These are phyloP conservation scores for Pocillopora grandis DNA, from an alignment of 92 coral and sea anemone species.

Conservation along the genomic window DNA sequence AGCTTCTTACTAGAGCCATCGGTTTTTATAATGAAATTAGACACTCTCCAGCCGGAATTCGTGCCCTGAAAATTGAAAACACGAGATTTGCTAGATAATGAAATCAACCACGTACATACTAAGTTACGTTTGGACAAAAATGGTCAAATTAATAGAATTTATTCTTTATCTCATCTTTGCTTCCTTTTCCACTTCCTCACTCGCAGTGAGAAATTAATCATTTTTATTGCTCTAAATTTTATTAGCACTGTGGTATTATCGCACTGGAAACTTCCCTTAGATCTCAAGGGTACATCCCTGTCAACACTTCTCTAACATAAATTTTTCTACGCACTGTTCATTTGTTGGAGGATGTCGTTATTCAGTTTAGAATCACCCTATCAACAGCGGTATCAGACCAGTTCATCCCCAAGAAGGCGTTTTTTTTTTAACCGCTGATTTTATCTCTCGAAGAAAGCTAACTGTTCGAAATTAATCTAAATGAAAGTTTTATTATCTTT, in stretches of 20 bases:
- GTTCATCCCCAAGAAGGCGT: slow-evolving; percentile 2
- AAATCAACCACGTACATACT: neutral
- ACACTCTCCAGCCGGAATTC: slow-evolving; percentile 27
- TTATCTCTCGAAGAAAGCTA: slow-evolving; percentile 6
- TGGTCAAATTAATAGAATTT: neutral
- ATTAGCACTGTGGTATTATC: neutral
- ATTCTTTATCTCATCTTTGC: slow-evolving; percentile 6
- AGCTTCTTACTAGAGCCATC: neutral
- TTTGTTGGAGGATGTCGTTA: no score
- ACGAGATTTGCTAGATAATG: neutral
- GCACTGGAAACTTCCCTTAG: no score
- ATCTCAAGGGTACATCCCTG: no score
- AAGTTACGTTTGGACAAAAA: neutral
- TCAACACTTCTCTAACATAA: neutral
- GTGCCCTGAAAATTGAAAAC: slow-evolving; percentile 10
- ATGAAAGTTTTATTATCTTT: slow-evolving; percentile 23
- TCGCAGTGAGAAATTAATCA: slow-evolving; percentile 4
- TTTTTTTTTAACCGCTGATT: slow-evolving; percentile 6
- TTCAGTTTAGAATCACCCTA: neutral
- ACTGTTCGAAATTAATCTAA: slow-evolving; percentile 15
- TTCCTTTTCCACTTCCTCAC: slow-evolving; percentile 1
- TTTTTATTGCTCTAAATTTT: neutral
- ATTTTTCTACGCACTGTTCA: no score
- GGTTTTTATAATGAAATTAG: slow-evolving; percentile 19
- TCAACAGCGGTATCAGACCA: slow-evolving; percentile 8